These are phyloP conservation scores for Pherbina coryleti DNA, from an alignment of 2,888 invertebrate species.

Conservation along the genomic window DNA sequence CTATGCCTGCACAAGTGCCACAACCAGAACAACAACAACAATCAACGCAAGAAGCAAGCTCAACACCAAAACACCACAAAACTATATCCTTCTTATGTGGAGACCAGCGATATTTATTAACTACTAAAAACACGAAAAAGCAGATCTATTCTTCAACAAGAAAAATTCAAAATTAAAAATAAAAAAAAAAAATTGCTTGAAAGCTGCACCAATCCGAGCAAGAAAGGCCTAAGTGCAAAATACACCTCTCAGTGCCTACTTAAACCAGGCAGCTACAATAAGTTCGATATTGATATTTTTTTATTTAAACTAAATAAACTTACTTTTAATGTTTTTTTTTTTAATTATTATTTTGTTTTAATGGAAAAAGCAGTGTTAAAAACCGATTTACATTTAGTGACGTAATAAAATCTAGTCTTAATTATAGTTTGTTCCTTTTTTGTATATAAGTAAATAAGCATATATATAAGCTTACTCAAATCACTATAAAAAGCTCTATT, in stretches of 20 bases:
- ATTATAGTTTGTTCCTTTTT: slow-evolving; percentile 60
- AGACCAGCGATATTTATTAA: no score
- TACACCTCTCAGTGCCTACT: slow-evolving; percentile 18
- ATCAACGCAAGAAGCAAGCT: not conserved
- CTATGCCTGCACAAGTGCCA: slow-evolving; percentile 46
- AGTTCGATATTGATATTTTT: not conserved
- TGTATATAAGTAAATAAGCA: slow-evolving; percentile 58
- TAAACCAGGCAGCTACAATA: not conserved
- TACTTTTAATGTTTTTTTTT: slow-evolving; percentile 45
- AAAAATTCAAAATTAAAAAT: no score
- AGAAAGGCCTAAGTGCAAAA: slow-evolving; percentile 45
- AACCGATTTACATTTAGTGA: slow-evolving; percentile 66
- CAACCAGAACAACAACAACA: slow-evolving; percentile 34
- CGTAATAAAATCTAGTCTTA: slow-evolving; percentile 39
- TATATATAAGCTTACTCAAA: slow-evolving; percentile 1
- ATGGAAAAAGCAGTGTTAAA: slow-evolving; percentile 40
- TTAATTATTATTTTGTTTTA: slow-evolving; percentile 37
- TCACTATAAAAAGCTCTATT: slow-evolving; percentile 6
- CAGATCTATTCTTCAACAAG: no score
- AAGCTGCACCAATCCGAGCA: slow-evolving; percentile 34
- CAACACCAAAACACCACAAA: not conserved
- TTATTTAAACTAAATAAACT: slow-evolving; percentile 9
- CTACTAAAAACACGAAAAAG: slow-evolving; percentile 46
- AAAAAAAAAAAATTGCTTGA: no score
- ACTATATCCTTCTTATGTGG: no score